These are phyloP conservation scores for Lagopus leucura DNA, from an alignment of 2,113 vertebrate species.

Conservation along the genomic window DNA sequence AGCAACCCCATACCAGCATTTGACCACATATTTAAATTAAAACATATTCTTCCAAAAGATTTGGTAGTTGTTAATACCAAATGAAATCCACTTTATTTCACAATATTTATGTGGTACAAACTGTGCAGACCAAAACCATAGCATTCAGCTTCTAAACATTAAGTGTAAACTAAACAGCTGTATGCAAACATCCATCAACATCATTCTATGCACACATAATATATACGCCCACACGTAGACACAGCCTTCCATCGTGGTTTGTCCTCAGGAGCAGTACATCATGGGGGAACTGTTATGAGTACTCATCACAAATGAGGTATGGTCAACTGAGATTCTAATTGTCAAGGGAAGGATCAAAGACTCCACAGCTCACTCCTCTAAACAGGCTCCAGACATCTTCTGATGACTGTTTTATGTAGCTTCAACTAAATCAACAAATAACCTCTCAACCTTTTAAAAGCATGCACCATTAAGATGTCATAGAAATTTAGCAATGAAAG, in stretches of 20 bases:
- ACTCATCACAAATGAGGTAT: neutral
- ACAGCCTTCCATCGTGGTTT: fast-evolving
- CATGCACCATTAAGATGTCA: conserved; percentile 10
- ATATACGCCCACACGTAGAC: neutral
- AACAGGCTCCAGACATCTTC: neutral
- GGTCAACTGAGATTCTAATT: neutral
- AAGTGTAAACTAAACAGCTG: neutral
- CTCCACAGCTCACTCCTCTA: neutral
- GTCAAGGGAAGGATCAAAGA: neutral
- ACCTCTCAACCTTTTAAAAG: conserved; percentile 14
- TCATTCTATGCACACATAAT: no score
- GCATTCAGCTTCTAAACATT: neutral
- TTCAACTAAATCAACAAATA: conserved; percentile 33
- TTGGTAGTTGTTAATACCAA: neutral
- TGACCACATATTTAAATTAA: neutral
- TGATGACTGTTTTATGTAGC: neutral
- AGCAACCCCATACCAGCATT: neutral
- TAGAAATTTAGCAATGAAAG: conserved; percentile 7
- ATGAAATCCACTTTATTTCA: neutral
- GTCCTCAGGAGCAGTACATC: neutral
- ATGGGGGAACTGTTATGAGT: neutral
- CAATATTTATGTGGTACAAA: neutral
- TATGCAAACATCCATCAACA: neutral
- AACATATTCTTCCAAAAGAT: neutral
- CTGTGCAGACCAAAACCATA: neutral